These are phyloP conservation scores for Maniola jurtina DNA, from an alignment of 1,140 invertebrate genomes.

Conservation along the genomic window DNA sequence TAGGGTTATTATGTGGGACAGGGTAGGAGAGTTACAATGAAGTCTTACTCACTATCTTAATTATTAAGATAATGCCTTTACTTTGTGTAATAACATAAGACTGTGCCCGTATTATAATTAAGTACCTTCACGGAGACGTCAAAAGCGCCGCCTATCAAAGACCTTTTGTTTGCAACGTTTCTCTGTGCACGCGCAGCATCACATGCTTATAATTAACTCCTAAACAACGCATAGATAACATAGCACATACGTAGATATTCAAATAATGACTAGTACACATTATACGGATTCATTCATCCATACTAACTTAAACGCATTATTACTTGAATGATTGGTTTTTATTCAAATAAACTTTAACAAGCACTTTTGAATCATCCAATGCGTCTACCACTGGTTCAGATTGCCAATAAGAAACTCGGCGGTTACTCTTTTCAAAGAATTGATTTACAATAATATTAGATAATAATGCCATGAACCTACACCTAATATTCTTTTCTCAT, in stretches of 20 bases:
- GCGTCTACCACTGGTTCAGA: too few species aligned
- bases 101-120: slow-evolving; percentile 41
- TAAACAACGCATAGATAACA: slow-evolving; percentile 53
- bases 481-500: too few species aligned
- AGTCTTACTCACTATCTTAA: neutral
- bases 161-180: slow-evolving; percentile 44
- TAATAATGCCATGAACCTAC: too few species aligned
- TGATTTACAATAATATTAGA: too few species aligned
- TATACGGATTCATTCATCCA: slow-evolving; percentile 4
- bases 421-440: too few species aligned
- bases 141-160: slow-evolving; percentile 61
- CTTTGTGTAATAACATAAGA: slow-evolving; percentile 3
- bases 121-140: slow-evolving; percentile 29
- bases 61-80: slow-evolving; percentile 1
- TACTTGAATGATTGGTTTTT: neutral
- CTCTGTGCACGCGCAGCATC: slow-evolving; percentile 41
- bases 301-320: slow-evolving; percentile 4
- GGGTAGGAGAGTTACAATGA: neutral
- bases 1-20: too few species aligned
- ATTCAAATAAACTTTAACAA: too few species aligned
- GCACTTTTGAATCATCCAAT: too few species aligned
- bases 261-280: slow-evolving; percentile 23
- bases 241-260: slow-evolving; percentile 14
- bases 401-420: too few species aligned
- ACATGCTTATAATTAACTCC: slow-evolving; percentile 59